Evolutionary conservation across 35 echinoderm and acorn worm genomes (phyloP), one percentile per base, ranked within the genome.

Genomic region (Chiridota heheva): DNA sequence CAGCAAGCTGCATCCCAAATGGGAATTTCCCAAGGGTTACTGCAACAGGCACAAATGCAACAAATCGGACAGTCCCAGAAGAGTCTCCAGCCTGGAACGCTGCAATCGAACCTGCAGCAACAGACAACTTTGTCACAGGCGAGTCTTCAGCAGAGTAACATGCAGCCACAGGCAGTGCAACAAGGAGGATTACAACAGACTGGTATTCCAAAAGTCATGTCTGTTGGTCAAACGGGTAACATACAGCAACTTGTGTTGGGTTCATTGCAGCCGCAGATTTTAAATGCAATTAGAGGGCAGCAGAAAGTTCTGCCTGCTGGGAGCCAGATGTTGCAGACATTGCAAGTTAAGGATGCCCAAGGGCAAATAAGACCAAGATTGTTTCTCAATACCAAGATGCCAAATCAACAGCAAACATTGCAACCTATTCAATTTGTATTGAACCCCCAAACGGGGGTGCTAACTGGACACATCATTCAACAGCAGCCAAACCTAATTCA

Each of bases 371-470:
- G 75, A 12, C 75, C 75, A 3, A 78, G 62, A 42, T 43, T 72
- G 69, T 36, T n/a, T 44, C 26, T 72, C 6, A 72, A 72, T 5
- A 22, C 68, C 18, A 31, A 2, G 70, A 47, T 12, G 43, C n/a
- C 2, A 31, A 66, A 16, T 44, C 70, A 10, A 51, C 49, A 40
- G 70, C 70, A 43, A 78, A n/a, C n/a, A n/a, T n/a, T 78, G 75
- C 58, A 78, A 42, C 75, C 58, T 49, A 58, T 78, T 25, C 70
- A 74, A 31, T 37, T 78, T 13, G 75, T 78, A 17, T 57, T 78
- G 10, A 78, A 78, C 30, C 53, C 75, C 32, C 75, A 78, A 42
- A 61, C 75, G 40, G 69, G 69, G 15, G 55, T 78, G 37, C 46
- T 78, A 17, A 78, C 26, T 40, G 75, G 75, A 29, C 75, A 78